Evolutionary conservation across 2,113 vertebrate genomes (phyloP).

Genomic region (Mus pahari): DNA sequence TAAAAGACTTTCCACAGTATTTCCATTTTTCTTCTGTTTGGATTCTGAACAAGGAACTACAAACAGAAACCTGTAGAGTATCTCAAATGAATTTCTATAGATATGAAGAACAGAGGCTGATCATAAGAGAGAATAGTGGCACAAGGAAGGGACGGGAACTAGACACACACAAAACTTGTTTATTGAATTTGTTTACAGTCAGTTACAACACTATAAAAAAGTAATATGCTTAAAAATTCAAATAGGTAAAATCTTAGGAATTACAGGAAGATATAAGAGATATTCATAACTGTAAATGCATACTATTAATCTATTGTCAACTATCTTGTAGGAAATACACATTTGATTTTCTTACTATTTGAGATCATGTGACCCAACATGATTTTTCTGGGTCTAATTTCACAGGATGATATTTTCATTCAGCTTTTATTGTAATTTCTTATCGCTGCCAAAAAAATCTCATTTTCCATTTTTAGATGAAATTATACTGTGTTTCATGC

Average conservation of each 20-base stretch:
- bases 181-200: not conserved
- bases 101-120: not conserved
- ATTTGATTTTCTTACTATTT: not conserved
- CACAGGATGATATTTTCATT: not conserved
- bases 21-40: not conserved
- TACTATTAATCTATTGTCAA: not conserved
- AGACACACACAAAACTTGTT: not conserved
- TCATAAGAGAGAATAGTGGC: not conserved
- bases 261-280: not conserved
- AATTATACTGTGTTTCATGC: not conserved
- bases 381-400: not conserved
- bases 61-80: not conserved
- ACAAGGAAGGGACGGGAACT: not conserved
- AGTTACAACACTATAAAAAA: not conserved
- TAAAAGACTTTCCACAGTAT: not conserved
- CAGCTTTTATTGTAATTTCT: not conserved
- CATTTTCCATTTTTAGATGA: conserved; percentile 22
- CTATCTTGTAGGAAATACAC: not conserved
- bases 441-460: not conserved
- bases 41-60: not conserved
- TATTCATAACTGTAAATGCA: not conserved
- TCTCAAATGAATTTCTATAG: not conserved
- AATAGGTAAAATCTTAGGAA: not conserved
- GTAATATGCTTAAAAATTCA: not conserved
- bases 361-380: not conserved